These are phyloP conservation scores for Pseudorectes ferrugineus DNA, from an alignment of 2,113 vertebrate genomes.

Conservation along the genomic window DNA sequence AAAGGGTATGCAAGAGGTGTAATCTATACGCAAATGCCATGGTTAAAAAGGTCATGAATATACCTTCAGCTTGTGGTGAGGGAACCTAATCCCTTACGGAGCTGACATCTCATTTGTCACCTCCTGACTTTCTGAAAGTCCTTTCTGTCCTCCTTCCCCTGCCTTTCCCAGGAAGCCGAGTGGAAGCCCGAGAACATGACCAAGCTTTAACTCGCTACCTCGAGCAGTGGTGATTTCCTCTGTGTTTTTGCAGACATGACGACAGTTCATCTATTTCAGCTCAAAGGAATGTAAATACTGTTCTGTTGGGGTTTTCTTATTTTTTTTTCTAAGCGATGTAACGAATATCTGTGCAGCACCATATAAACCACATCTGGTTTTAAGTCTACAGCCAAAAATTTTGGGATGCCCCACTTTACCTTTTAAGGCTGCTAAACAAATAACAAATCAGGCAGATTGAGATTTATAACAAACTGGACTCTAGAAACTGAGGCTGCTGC, in stretches of 20 bases:
- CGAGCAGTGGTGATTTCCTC: constrained; percentile 6
- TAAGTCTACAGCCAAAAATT: not conserved
- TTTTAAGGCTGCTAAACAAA: constrained; percentile 29
- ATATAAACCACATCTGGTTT: not conserved
- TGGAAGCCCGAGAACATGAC: not conserved
- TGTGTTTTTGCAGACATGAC: not conserved
- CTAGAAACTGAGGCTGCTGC: not conserved
- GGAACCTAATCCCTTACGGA: not conserved
- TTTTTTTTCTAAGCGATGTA: not conserved
- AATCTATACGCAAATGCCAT: constrained; percentile 16
- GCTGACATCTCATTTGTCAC: constrained; percentile 11
- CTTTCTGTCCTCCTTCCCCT: not conserved
- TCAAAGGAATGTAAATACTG: constrained; percentile 14
- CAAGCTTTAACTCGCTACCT: constrained; percentile 8
- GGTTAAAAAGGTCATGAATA: constrained; percentile 39
- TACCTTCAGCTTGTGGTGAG: constrained; percentile 28
- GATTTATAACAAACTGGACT: not conserved
- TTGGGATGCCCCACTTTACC: not conserved
- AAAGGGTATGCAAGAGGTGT: constrained; percentile 16
- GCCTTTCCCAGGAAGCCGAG: not conserved
- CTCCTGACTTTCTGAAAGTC: not conserved
- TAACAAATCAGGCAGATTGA: not conserved
- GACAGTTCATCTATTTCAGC: not conserved
- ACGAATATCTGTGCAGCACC: not conserved
- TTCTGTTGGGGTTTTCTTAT: not conserved